Percentiles rank a stretch among this genome's conserved stretches.
These are phyloP conservation scores for Agonopterix alstromeriana DNA, from an alignment of 2,888 invertebrate genomes.

Conservation along the genomic window DNA sequence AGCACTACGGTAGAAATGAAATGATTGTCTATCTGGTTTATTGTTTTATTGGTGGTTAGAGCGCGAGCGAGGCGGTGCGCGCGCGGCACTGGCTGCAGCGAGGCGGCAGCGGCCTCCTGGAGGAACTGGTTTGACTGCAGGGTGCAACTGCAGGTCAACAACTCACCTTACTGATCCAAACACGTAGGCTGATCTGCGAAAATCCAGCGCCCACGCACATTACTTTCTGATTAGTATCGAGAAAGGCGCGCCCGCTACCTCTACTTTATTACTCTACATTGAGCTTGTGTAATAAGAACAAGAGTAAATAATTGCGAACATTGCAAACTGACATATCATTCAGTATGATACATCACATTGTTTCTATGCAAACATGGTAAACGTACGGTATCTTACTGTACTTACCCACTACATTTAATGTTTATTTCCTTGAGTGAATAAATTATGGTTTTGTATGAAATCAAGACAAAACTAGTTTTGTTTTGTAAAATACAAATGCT, in stretches of 20 bases:
- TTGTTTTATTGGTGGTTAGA: conserved; percentile 24
- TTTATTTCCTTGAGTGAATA: too few relatives aligned
- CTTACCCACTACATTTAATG: too few relatives aligned
- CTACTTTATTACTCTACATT: conserved; percentile 7
- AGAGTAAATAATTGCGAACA: background rate
- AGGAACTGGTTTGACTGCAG: conserved; percentile 60
- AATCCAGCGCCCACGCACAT: conserved; percentile 45
- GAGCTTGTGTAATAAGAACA: background rate
- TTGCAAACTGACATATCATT: too few relatives aligned
- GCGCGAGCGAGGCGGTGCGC: conserved; percentile 17
- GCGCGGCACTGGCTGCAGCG: conserved; percentile 20
- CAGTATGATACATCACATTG: too few relatives aligned
- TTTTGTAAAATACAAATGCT: too few relatives aligned
- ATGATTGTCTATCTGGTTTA: conserved; percentile 19
- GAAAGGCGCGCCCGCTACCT: conserved; percentile 16
- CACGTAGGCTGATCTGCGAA: conserved; percentile 61
- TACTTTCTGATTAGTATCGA: conserved; percentile 44
- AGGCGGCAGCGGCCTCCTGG: conserved; percentile 24
- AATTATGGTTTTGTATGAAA: too few relatives aligned
- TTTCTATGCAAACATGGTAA: too few relatives aligned
- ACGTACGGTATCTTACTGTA: too few relatives aligned
- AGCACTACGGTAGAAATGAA: conserved; percentile 14
- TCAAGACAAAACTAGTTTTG: too few relatives aligned
- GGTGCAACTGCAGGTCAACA: conserved; percentile 59
- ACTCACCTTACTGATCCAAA: conserved; percentile 57